Base-by-base conservation (phyloP, 2,113 vertebrate genomes). In the Pterocles orientalis region DNA sequence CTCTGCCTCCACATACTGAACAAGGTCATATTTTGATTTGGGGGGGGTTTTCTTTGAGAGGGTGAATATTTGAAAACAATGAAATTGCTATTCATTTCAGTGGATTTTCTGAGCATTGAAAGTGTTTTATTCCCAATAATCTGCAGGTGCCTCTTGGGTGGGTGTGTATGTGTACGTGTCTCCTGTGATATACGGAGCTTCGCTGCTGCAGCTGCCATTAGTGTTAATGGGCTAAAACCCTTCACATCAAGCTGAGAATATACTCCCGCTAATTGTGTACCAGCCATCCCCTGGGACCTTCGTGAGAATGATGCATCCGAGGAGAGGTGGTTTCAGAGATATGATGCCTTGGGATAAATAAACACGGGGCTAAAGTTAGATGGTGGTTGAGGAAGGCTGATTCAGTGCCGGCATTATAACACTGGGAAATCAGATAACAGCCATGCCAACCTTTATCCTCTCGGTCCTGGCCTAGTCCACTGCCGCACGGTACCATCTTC, bases 401-500 rank as follows among this genome's bases (percentile, higher is more conserved):
- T 79, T 92, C 92, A 92, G 72, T 69, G 87, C 84, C 90, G 88
- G 82, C 41, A 14, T 26, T 77, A 48, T 43, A 71, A 48, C 83
- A 7, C 19, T 4, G 77, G 66, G 84, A 94, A 92, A 96, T 88
- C 12, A 16, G 89, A 48, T 77, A 83, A 58, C 43, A 47, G 16
- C 0, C 2, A 34, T 97, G 94, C 91, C 91, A 96, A 68, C 95
- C 91, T 94, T 96, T 92, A 79, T 91, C 69, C 88, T 93, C 72
- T 86, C 82, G 95, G 94, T 90, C 81, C 78, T 96, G 95, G 91
- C 94, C 95, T 79, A 69, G 96, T 4, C 86, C 78, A 33, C 23
- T 76, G 86, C 85, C 92, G 88, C 95, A 92, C 8, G 10, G 96
- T 97, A 41, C 97, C 97, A 97, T 83, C 85, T 96, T 65, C 75